Conservation (phyloP, 2,797 vertebrate genomes). For the Astyanax mexicanus region DNA sequence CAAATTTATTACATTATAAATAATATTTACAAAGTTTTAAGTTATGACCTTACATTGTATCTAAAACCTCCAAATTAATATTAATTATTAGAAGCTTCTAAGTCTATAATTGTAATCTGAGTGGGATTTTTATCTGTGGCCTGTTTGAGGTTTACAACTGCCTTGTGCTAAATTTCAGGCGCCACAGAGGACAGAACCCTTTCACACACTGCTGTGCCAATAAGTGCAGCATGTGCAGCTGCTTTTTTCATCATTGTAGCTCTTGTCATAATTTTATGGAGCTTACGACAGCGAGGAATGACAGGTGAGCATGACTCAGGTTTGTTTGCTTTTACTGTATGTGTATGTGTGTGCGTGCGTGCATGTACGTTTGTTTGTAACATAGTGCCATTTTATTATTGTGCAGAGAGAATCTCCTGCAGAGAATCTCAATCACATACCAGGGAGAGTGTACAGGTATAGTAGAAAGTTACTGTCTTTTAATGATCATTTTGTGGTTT, state of each 20-base stretch:
- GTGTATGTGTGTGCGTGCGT: not conserved
- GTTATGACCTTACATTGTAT: too few species aligned
- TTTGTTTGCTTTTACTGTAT: not conserved
- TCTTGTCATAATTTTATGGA: not conserved
- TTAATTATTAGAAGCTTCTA: too few species aligned
- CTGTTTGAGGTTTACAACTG: not conserved
- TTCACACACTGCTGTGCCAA: not conserved
- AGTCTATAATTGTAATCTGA: too few species aligned
- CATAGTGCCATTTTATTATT: not conserved
- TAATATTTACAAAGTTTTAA: too few species aligned
- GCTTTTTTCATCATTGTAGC: conserved; percentile 5
- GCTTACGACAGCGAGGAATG: not conserved
- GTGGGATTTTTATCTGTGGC: not conserved
- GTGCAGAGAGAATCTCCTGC: conserved; percentile 3
- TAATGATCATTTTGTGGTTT: too few species aligned
- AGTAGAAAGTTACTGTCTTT: too few species aligned
- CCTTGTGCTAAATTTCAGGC: conserved; percentile 17
- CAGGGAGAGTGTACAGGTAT: not conserved
- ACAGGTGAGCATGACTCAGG: not conserved
- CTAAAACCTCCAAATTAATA: too few species aligned
- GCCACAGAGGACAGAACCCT: not conserved
- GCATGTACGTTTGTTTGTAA: not conserved
- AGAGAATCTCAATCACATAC: not conserved
- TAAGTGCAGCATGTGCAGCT: not conserved
- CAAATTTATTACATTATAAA: too few species aligned